phyloP scores from a whole-genome alignment of 2,797 vertebrate genomes.

The Myripristis murdjan region DNA sequence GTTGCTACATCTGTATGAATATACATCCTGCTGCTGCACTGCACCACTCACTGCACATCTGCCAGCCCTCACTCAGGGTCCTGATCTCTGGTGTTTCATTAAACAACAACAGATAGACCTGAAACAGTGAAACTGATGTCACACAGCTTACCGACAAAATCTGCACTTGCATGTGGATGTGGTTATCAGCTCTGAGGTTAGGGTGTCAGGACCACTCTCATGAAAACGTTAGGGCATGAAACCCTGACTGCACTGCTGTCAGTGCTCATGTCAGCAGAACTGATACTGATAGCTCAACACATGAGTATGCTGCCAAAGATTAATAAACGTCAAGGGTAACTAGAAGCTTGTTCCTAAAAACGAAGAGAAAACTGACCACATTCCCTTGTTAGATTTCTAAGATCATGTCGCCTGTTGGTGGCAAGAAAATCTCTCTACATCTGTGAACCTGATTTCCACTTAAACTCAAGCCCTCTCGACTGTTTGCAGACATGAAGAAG shows the following conservation, averaged over 20 bases:
- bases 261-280: background rate
- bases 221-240: background rate
- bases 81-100: background rate
- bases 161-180: conserved; percentile 26
- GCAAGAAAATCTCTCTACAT: no score
- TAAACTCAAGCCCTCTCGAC: background rate
- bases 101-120: conserved; percentile 10
- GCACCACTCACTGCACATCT: background rate
- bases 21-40: background rate
- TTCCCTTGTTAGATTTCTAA: no score
- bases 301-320: no score
- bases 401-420: no score
- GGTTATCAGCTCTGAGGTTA: conserved; percentile 49
- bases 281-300: background rate
- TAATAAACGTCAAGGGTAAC: no score
- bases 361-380: no score
- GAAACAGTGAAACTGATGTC: conserved; percentile 18
- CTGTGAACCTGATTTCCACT: no score
- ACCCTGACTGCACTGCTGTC: background rate
- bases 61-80: background rate
- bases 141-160: background rate
- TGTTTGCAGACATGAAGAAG: background rate
- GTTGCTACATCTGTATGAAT: background rate
- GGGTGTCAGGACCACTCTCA: background rate
- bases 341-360: no score